Base-by-base conservation (phyloP, 2,888 invertebrate genomes). In the Polydrusus pterygomalis region DNA sequence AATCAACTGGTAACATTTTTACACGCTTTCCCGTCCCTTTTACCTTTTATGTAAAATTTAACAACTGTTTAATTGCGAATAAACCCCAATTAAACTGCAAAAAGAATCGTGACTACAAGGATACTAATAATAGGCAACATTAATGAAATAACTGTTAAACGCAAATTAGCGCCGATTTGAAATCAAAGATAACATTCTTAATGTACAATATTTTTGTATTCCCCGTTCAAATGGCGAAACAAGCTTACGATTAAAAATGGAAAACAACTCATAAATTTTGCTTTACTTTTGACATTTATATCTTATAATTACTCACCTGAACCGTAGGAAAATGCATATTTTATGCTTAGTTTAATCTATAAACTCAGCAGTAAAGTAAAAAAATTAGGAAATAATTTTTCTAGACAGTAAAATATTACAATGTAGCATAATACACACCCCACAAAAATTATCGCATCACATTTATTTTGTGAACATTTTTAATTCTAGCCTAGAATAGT, bases 261-360 rank as follows among this genome's bases (percentile, higher is more conserved):
- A 75, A 70, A 70, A 51, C 70, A 65, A 63, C 65, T 67, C 70
- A 60, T 75, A 75, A 75, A 75, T 65, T 64, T 43, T 30, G 43
- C 60, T 70, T 70, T 75, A 75, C 70, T 18, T 75, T 65, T 70
- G 70, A 70, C 75, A 70, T 75, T 75, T 70, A 75, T 75, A 75
- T 70, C 75, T 65, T 60, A 60, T 75, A 75, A 75, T 75, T 75
- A 64, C 75, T 75, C 51, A 64, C 71, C 71, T 71, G 71, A 51
- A 30, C 45, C 58, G 49, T 49, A 60, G 49, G 43, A 30, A 15
- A 71, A 63, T 71, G 71, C 64, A 64, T 71, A 64, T 64, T 71
- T 71, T 71, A 71, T 64, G 49, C 20, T 58, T 58, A 34, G 9
- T 58, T 34, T 38, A 11, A 10, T 45, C 34, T 64, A 25, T 34